phyloP scores from a whole-genome alignment of 2,888 invertebrate genomes.

The Iselma pallidipennis region DNA sequence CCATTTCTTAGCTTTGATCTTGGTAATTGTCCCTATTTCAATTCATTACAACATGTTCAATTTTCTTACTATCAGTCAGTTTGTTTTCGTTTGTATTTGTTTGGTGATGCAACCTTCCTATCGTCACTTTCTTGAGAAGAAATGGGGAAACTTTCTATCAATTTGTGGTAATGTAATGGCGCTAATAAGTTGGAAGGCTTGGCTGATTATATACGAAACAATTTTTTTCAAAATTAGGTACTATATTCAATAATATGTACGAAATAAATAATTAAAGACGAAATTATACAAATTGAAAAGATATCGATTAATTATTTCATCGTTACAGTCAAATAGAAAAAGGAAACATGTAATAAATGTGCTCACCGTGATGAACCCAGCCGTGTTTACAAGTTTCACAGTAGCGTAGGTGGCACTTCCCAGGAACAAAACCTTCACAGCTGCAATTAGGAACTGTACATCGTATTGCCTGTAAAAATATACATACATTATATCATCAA shows the following conservation, averaged over 20 bases:
- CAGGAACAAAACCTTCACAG: constrained; percentile 72
- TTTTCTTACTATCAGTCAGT: neutral
- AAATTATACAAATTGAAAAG: neutral
- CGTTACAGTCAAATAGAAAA: neutral
- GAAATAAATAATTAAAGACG: neutral
- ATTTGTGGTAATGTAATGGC: neutral
- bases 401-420: constrained; percentile 66
- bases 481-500: constrained; percentile 28
- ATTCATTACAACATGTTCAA: neutral
- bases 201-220: no score
- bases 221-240: no score
- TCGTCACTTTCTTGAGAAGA: neutral
- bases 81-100: constrained; percentile 3
- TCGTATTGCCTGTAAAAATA: constrained; percentile 63
- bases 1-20: neutral
- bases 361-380: constrained; percentile 77
- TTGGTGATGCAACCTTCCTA: neutral
- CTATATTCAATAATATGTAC: neutral
- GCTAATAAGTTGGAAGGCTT: neutral
- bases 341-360: constrained; percentile 12
- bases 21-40: neutral
- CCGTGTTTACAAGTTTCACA: constrained; percentile 74
- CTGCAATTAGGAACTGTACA: constrained; percentile 69
- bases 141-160: neutral
- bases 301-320: neutral